Evolutionary conservation across 2,797 vertebrate genomes (phyloP), one percentile per base, ranked within the genome.

Genomic region (Hippocampus kuda): DNA sequence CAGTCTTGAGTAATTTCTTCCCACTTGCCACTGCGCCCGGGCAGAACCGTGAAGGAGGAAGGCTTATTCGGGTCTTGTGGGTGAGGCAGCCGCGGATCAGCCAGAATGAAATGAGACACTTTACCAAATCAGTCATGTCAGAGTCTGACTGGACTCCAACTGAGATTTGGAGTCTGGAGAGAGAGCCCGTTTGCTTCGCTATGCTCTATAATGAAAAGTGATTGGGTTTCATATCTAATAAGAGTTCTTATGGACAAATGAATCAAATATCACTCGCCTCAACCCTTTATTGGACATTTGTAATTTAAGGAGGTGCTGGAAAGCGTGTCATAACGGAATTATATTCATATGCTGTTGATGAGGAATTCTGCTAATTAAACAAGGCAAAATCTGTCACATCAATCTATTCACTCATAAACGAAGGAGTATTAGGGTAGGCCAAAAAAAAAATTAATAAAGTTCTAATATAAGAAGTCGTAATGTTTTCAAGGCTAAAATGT

Each of bases 1-100:
- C 85, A 89, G 88, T 84, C 79, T 88, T 89, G 88, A 30, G 86
- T 88, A 88, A 91, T 92, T 88, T 88, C 82, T 79, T 91, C 88
- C 88, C 87, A 83, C 75, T 75, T 91, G 89, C 88, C 87, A 83
- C 75, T 75, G 68, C 24, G 81, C 82, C 76, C 81, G 83, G 83
- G 84, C 87, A 81, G 81, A 83, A 86, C 81, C 81, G 88, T 85
- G 86, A 89, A 89, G 83, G 85, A 64, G 62, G 62, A 38, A 24
- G 42, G 82, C 83, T 81, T 84, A 82, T 79, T 80, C 69, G 76
- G 82, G 74, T 82, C 80, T 84, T 79, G 79, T 77, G 87, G 76
- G 81, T 79, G 76, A 3, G 56, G 69, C 68, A 57, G 70, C 67
- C 72, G 76, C 27, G 65, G 70, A 75, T 72, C 77, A 79, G 75